A percentile compares a stretch with the other conserved stretches of the same genome.
These are phyloP conservation scores for Dynastes maya DNA, from an alignment of 2,888 invertebrate species.

Conservation along the genomic window DNA sequence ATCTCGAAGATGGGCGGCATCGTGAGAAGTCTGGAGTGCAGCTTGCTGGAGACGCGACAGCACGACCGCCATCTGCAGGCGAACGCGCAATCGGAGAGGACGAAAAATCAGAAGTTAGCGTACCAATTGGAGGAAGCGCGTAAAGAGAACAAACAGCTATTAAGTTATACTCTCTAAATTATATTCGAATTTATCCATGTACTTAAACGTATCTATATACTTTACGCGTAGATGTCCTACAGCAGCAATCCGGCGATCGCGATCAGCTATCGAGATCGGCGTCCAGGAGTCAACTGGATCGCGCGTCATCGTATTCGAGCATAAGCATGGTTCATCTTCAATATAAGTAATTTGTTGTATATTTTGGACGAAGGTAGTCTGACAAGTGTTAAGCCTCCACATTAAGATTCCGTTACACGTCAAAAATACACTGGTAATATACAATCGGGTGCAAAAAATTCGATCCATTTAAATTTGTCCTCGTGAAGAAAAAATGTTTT, in stretches of 20 bases:
- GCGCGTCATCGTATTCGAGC: constrained; percentile 72
- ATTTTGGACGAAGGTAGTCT: not conserved
- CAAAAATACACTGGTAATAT: too few species aligned
- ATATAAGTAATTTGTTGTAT: constrained; percentile 68
- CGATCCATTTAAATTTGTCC: too few species aligned
- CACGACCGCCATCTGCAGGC: constrained; percentile 62
- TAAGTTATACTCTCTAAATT: constrained; percentile 57
- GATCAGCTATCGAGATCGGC: constrained; percentile 53
- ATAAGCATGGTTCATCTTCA: constrained; percentile 74
- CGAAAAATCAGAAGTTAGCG: constrained; percentile 59
- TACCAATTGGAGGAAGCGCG: constrained; percentile 62
- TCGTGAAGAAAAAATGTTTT: too few species aligned
- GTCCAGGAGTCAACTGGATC: constrained; percentile 63
- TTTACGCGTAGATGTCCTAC: constrained; percentile 58
- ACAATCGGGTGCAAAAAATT: too few species aligned
- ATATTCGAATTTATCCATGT: not conserved
- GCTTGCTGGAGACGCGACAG: constrained; percentile 59
- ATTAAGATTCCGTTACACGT: too few species aligned
- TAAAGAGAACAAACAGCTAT: constrained; percentile 64
- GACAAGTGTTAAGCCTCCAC: too few species aligned
- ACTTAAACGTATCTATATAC: constrained; percentile 49
- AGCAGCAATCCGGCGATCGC: constrained; percentile 57
- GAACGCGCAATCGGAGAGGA: constrained; percentile 59
- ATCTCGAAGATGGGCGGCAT: constrained; percentile 54
- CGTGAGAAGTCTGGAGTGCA: constrained; percentile 60